Conservation (phyloP, 2,797 vertebrate species). For the Pangasius sanitwongsei region DNA sequence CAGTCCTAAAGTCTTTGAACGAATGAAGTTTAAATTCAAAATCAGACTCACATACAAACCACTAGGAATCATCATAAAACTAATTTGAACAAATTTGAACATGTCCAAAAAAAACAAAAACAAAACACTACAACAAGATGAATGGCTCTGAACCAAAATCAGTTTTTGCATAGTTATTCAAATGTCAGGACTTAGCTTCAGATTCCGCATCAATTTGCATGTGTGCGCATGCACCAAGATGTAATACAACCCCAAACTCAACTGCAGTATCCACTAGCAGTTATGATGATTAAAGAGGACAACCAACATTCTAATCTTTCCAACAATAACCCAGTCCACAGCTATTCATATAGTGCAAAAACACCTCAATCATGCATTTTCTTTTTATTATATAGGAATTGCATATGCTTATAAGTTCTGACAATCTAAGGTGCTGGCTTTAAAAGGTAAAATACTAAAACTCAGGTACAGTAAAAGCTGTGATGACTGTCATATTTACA, state of each 20-base stretch:
- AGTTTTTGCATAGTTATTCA: slow-evolving; percentile 56
- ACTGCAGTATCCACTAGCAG: slow-evolving; percentile 31
- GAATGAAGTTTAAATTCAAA: background rate
- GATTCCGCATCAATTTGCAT: slow-evolving; percentile 10
- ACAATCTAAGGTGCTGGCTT: slow-evolving; percentile 79
- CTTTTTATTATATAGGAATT: slow-evolving; percentile 66
- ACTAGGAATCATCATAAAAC: slow-evolving; percentile 1
- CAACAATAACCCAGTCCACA: slow-evolving; percentile 36
- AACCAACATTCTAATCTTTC: slow-evolving; percentile 30
- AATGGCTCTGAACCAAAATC: slow-evolving; percentile 30
- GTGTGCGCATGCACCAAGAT: slow-evolving; percentile 9
- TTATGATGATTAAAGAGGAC: slow-evolving; percentile 26
- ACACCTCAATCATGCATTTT: slow-evolving; percentile 57
- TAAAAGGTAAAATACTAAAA: slow-evolving; percentile 63
- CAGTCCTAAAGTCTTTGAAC: background rate
- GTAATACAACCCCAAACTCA: slow-evolving; percentile 19
- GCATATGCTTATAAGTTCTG: slow-evolving; percentile 69
- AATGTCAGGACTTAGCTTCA: slow-evolving; percentile 23
- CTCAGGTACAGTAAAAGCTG: slow-evolving; percentile 59
- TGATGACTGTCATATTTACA: slow-evolving; percentile 44
- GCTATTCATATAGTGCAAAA: slow-evolving; percentile 77
- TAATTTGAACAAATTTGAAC: slow-evolving; percentile 4
- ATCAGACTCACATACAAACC: background rate
- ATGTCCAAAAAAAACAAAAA: background rate
- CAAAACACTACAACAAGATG: background rate